phyloP scores from a whole-genome alignment of 2,888 invertebrate species.

The Disparrhopalites patrizii region DNA sequence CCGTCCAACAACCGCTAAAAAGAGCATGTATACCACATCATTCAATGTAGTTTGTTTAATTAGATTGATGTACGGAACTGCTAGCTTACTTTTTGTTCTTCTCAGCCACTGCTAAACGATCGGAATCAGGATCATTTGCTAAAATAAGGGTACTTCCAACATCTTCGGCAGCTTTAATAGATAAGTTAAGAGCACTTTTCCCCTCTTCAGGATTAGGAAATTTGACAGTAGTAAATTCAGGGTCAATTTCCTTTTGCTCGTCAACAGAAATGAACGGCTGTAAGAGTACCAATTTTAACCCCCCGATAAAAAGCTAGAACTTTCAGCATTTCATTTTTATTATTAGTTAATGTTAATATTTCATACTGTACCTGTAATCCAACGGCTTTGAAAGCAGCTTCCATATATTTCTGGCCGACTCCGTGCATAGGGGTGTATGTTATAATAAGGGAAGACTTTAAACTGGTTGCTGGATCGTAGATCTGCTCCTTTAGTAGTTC shows the following conservation, averaged over 20 bases:
- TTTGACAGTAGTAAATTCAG: constrained; percentile 93
- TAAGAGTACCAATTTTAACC: not conserved
- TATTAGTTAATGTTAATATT: not conserved
- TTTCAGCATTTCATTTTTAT: not conserved
- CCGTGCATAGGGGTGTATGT: constrained; percentile 98
- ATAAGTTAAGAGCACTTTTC: constrained; percentile 68
- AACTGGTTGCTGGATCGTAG: constrained; percentile 23
- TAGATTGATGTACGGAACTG: not conserved
- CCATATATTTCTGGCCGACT: constrained; percentile 78
- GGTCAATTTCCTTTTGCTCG: constrained; percentile 83
- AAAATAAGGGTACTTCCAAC: constrained; percentile 70
- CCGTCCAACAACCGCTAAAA: constrained; percentile 69
- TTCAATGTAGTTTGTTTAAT: not conserved
- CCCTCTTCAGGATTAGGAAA: constrained; percentile 99
- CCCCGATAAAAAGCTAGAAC: too few species aligned
- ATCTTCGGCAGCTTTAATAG: constrained; percentile 71
- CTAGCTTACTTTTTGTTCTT: constrained; percentile 63
- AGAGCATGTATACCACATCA: not conserved
- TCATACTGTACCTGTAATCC: constrained; percentile 68
- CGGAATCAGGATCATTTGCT: constrained; percentile 98
- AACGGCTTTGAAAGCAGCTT: constrained; percentile 68
- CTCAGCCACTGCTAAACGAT: constrained; percentile 89
- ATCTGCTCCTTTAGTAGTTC: constrained; percentile 55
- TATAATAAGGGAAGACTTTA: constrained; percentile 62
- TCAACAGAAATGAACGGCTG: constrained; percentile 53